Evolutionary conservation across 2,888 invertebrate genomes (phyloP).

Genomic region (Timema cristinae): DNA sequence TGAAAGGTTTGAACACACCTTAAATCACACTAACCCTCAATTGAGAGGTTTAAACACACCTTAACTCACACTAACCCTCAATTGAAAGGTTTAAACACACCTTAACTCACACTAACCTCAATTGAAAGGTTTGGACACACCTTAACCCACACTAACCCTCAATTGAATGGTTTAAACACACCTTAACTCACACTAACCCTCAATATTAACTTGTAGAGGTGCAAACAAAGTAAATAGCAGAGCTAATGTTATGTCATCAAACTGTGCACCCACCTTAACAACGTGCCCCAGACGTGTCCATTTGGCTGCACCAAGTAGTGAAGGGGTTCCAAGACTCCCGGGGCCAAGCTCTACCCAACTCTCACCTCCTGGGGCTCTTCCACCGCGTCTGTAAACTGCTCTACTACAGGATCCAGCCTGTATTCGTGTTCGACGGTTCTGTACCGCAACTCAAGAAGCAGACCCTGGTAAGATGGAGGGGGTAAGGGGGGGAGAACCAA

Average conservation of each 20-base stretch:
- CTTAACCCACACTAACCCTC: too few species aligned
- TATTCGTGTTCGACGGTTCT: constrained; percentile 98
- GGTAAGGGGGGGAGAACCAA: too few species aligned
- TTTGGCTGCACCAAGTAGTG: constrained; percentile 97
- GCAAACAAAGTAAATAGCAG: constrained; percentile 7
- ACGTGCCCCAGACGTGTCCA: constrained; percentile 78
- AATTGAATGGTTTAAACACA: too few species aligned
- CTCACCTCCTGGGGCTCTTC: constrained; percentile 90
- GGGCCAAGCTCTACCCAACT: constrained; percentile 78
- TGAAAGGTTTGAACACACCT: too few species aligned
- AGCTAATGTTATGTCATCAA: not conserved
- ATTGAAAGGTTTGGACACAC: too few species aligned
- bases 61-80: too few species aligned
- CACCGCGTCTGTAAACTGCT: constrained; percentile 93
- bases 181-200: too few species aligned
- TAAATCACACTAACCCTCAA: too few species aligned
- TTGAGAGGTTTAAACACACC: too few species aligned
- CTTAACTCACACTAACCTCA: too few species aligned
- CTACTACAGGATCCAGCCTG: constrained; percentile 91
- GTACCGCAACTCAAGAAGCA: constrained; percentile 88
- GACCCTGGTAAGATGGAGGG: constrained; percentile 89
- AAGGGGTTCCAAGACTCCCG: constrained; percentile 90
- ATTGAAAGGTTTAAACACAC: too few species aligned
- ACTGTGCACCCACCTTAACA: constrained; percentile 26
- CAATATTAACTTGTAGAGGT: not conserved